Conservation (phyloP, 2,797 vertebrate genomes). For the Hippopotamyrus pictus region DNA sequence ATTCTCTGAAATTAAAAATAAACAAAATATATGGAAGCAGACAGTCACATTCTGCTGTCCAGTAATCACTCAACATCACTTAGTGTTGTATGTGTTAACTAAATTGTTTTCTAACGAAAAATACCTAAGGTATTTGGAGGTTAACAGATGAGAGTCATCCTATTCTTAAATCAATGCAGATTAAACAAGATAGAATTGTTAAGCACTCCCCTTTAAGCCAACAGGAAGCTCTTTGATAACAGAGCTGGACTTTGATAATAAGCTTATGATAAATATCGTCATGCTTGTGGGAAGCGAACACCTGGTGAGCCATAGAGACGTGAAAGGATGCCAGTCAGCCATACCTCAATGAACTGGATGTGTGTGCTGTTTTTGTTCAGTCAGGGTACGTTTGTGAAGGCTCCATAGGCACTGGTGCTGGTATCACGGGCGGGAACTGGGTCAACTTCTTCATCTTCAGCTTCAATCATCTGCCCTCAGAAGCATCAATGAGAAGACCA, state of each 20-base stretch:
- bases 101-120: not conserved
- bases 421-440: conserved; percentile 18
- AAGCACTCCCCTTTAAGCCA: not conserved
- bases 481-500: not conserved
- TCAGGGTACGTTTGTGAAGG: conserved; percentile 12
- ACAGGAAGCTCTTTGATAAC: not conserved
- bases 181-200: not conserved
- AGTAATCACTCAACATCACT: conserved; percentile 18
- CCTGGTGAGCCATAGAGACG: not conserved
- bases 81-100: not conserved
- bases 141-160: not conserved
- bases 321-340: not conserved
- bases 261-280: not conserved
- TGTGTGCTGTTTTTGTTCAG: conserved; percentile 15
- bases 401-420: conserved; percentile 7
- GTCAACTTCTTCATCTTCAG: conserved; percentile 17
- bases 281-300: not conserved
- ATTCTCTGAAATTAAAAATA: conserved; percentile 15
- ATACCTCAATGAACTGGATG: conserved; percentile 19
- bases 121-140: not conserved
- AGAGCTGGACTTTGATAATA: not conserved
- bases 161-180: not conserved
- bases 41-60: not conserved
- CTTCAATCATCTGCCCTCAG: conserved; percentile 21
- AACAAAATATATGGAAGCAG: not conserved